phyloP scores from a whole-genome alignment of 2,888 invertebrate species.

The Troides aeacus region DNA sequence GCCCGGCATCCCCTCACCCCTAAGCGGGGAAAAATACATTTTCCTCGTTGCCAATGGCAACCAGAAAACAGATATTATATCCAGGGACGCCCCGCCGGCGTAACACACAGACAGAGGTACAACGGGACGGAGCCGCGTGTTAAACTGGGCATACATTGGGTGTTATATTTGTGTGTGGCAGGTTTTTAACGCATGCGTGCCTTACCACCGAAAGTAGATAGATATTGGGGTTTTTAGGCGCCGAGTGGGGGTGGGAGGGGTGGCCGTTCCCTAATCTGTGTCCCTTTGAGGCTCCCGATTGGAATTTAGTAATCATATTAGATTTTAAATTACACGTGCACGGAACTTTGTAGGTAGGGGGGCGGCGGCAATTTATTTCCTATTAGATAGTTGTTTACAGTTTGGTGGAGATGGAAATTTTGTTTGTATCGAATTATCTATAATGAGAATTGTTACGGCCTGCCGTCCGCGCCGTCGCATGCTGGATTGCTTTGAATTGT shows the following conservation, averaged over 20 bases:
- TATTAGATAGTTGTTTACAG: constrained; percentile 62
- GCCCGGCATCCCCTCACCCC: constrained; percentile 34
- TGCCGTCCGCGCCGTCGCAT: not conserved
- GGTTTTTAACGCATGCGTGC: constrained; percentile 77
- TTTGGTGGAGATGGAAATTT: constrained; percentile 29
- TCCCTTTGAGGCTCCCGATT: constrained; percentile 76
- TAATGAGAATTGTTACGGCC: constrained; percentile 33
- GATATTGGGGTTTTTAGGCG: constrained; percentile 76
- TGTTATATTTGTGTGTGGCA: constrained; percentile 62
- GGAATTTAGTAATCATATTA: constrained; percentile 80
- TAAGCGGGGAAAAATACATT: constrained; percentile 61
- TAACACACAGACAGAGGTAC: constrained; percentile 47
- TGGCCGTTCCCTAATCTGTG: constrained; percentile 70
- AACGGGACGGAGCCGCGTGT: constrained; percentile 44
- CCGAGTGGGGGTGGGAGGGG: constrained; percentile 47
- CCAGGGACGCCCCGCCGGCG: constrained; percentile 52
- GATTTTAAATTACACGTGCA: constrained; percentile 79
- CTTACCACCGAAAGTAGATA: constrained; percentile 71
- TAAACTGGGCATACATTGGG: constrained; percentile 63
- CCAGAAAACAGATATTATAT: constrained; percentile 66
- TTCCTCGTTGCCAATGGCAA: constrained; percentile 67
- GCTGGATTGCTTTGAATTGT: too few species aligned
- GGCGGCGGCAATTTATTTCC: constrained; percentile 65
- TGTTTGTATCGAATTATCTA: constrained; percentile 28
- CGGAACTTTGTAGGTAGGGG: constrained; percentile 64